A percentile compares a stretch with the other conserved stretches of the same genome.
These are phyloP conservation scores for Dysmachus trigonus DNA, from an alignment of 2,888 invertebrate species.

Conservation along the genomic window DNA sequence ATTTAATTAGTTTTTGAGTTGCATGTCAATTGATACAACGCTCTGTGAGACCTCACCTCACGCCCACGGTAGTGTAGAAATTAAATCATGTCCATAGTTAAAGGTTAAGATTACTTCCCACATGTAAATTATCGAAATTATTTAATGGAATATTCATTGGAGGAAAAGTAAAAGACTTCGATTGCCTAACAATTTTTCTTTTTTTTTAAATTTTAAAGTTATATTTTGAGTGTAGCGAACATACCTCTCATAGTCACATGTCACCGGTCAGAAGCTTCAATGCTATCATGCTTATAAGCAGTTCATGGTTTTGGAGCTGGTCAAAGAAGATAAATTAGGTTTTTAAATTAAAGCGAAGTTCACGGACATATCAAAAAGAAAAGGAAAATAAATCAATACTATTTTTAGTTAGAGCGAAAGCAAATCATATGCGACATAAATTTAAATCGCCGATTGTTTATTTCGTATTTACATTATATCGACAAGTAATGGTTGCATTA, in stretches of 20 bases:
- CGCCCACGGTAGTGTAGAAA: too few species aligned
- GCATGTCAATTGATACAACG: too few species aligned
- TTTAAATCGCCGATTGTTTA: too few species aligned
- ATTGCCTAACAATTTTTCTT: background rate
- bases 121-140: background rate
- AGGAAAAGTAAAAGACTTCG: background rate
- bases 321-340: background rate
- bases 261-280: background rate
- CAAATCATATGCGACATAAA: background rate
- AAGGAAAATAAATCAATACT: background rate
- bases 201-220: background rate
- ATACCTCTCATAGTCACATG: background rate
- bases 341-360: background rate
- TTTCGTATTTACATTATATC: too few species aligned
- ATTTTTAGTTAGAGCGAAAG: background rate
- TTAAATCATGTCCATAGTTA: too few species aligned
- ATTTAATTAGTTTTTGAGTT: too few species aligned
- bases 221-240: background rate
- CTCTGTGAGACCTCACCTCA: too few species aligned
- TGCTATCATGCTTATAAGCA: background rate
- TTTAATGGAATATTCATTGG: too few species aligned
- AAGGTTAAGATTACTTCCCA: background rate
- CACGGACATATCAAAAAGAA: background rate
- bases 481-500: too few species aligned
- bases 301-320: background rate